Base-by-base conservation (phyloP, 2,888 invertebrate species). In the Hydraecia micacea region DNA sequence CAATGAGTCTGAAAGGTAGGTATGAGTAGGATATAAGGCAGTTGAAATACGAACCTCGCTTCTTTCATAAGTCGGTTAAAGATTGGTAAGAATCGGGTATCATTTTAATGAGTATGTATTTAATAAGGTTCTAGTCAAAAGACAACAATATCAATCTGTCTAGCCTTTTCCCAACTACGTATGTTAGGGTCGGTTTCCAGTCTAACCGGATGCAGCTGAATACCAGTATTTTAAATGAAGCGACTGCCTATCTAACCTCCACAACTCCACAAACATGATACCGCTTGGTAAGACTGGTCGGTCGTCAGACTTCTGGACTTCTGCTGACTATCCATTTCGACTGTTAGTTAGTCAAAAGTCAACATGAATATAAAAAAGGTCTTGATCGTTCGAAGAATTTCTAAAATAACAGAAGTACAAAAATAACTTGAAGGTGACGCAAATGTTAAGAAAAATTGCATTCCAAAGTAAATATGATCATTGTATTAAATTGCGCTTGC, bases 361-460 rank as follows among this genome's bases (percentile, higher is more conserved):
- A 11, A 58, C n/a, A 58, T 13, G 5, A 6, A 4, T 36, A 58
- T 58, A 58, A 55, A 55, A 58, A 60, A 39, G 0, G 15, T 39
- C 25, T 55, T 8, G 5, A 25, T 36, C 52, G 15, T 39, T 79
- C 60, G 25, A 52, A 9, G n/a, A 28, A 36, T 46, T 46, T 36
- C 25, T 81, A 71, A 36, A 78, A 28, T 21, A 49, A 58, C 13
- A 49, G 15, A 21, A 32, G 9, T 77, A 62, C 21, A 63, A 75
- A 73, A 78, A 55, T 39, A 39, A 58, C 63, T n/a, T 4, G n/a
- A 67, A 62, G 32, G 11, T 81, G 58, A 74, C n/a, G 18, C 42
- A 70, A 75, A 72, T 63, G 58, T 69, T 69, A 72, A 58, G 49
- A 75, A 63, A 69, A 77, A 65, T 76, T 71, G 21, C 73, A 75